Conservation (phyloP, 2,888 invertebrate species). For the Eutolmus rufibarbis region DNA sequence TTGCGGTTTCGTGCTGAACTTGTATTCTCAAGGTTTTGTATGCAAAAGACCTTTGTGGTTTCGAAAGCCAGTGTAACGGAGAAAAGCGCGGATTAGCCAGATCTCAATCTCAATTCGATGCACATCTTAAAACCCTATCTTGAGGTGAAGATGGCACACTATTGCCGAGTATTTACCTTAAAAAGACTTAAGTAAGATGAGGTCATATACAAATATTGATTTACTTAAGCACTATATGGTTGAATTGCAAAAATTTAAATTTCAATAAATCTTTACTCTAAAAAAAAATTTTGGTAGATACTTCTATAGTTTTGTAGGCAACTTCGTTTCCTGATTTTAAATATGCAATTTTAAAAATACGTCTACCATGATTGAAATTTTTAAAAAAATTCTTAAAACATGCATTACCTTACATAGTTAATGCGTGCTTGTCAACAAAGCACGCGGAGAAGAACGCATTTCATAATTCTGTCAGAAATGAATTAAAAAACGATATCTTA, state of each 20-base stretch:
- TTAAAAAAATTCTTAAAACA: too few relatives aligned
- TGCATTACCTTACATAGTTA: too few relatives aligned
- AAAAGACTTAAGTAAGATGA: neutral
- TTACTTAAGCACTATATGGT: neutral
- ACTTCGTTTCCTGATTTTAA: too few relatives aligned
- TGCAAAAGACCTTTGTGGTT: slow-evolving; percentile 19
- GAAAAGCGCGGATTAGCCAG: neutral
- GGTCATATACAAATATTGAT: neutral
- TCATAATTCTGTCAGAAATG: too few relatives aligned
- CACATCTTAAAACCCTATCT: neutral
- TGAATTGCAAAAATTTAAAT: too few relatives aligned
- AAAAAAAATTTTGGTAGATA: too few relatives aligned
- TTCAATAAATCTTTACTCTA: too few relatives aligned
- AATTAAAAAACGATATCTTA: neutral
- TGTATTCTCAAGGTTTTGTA: slow-evolving; percentile 17
- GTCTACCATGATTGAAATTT: too few relatives aligned
- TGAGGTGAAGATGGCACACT: neutral
- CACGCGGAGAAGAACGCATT: too few relatives aligned
- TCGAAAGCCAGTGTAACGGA: slow-evolving; percentile 19
- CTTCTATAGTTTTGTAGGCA: too few relatives aligned
- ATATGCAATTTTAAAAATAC: too few relatives aligned
- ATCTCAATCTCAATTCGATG: neutral
- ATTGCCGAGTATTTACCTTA: neutral
- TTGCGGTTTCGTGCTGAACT: slow-evolving; percentile 17
- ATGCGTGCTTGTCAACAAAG: too few relatives aligned